phyloP scores from a whole-genome alignment of 2,888 invertebrate genomes.

The Cheilosia impressa region DNA sequence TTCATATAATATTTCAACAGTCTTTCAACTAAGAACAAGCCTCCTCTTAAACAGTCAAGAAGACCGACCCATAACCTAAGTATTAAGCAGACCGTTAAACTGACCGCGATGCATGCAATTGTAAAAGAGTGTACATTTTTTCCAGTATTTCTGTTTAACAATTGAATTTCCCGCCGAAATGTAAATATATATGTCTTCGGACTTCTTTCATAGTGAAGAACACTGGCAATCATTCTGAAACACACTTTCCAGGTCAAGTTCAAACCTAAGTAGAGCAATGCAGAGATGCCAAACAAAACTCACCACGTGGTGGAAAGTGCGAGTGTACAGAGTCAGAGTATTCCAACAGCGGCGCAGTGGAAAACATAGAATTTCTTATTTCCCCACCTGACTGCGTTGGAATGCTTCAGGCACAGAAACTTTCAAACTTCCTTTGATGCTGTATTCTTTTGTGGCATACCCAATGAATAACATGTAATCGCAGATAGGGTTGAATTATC shows the following conservation, averaged over 20 bases:
- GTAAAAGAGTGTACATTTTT: too few relatives aligned
- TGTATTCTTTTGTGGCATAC: neutral
- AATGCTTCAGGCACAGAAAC: neutral
- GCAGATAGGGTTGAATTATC: too few relatives aligned
- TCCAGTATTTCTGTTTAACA: too few relatives aligned
- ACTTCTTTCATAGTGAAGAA: neutral
- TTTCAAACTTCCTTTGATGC: neutral
- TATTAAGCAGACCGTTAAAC: too few relatives aligned
- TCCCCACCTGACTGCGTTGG: neutral
- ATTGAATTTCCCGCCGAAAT: too few relatives aligned
- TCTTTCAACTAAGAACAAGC: too few relatives aligned
- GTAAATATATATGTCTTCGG: neutral
- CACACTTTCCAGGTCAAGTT: constrained; percentile 42
- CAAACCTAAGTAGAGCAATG: constrained; percentile 36
- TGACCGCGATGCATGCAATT: too few relatives aligned
- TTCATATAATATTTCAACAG: too few relatives aligned
- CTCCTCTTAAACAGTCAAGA: too few relatives aligned
- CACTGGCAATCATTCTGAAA: constrained; percentile 4
- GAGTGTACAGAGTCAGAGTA: neutral
- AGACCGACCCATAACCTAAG: too few relatives aligned
- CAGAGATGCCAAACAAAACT: neutral
- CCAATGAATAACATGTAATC: too few relatives aligned
- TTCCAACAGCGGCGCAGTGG: constrained; percentile 41
- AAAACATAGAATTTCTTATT: constrained; percentile 40
- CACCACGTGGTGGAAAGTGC: neutral